Evolutionary conservation across 2,797 vertebrate genomes (phyloP).

Genomic region (Chelidonichthys spinosus): DNA sequence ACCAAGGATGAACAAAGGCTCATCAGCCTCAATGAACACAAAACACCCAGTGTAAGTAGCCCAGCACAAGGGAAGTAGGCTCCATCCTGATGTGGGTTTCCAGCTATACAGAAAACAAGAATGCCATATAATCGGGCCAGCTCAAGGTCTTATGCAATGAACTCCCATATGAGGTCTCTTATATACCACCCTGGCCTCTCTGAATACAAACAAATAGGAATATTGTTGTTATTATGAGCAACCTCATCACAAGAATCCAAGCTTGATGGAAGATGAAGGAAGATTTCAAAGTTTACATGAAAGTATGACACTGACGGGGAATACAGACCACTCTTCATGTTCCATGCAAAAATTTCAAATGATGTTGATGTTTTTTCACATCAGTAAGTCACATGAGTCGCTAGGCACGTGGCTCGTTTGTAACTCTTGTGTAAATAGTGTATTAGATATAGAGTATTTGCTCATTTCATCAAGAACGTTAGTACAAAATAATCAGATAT

Average conservation of each 20-base stretch:
- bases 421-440: no score
- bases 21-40: neutral
- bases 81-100: neutral
- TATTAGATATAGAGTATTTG: no score
- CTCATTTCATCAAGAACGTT: no score
- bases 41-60: neutral
- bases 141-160: neutral
- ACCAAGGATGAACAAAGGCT: conserved; percentile 5
- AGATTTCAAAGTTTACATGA: neutral
- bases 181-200: neutral
- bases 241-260: neutral
- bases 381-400: no score
- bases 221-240: neutral
- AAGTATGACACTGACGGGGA: neutral
- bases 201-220: neutral
- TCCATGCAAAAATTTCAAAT: no score
- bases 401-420: no score
- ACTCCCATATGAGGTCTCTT: neutral
- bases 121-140: neutral
- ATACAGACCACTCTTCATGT: no score
- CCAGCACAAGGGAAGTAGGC: neutral
- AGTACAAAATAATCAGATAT: no score
- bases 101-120: neutral
- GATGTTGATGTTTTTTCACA: no score
- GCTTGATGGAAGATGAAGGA: neutral